A percentile compares a stretch with the other conserved stretches of the same genome.
Conservation (phyloP, 2,888 invertebrate species). For the Conus canariensis region DNA sequence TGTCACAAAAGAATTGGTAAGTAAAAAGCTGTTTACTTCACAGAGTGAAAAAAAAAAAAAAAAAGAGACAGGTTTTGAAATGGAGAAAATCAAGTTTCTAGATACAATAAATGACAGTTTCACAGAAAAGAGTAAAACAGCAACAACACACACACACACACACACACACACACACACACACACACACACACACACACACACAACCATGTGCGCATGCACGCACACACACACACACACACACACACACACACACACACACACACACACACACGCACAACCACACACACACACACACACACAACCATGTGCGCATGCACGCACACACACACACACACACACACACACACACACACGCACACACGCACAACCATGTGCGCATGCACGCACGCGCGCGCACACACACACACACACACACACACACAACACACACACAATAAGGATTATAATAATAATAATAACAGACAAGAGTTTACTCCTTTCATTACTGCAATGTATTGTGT, state of each 20-base stretch:
- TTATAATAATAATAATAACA: too few relatives aligned
- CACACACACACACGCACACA: constrained; percentile 17
- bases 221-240: not conserved
- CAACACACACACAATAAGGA: not conserved
- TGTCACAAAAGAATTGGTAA: too few relatives aligned
- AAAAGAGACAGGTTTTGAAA: not conserved
- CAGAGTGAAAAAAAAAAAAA: too few relatives aligned
- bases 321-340: constrained; percentile 12
- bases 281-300: not conserved
- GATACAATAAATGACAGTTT: not conserved
- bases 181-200: not conserved
- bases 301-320: not conserved
- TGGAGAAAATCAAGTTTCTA: not conserved
- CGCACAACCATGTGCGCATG: not conserved
- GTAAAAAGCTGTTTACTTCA: too few relatives aligned
- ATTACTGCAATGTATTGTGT: too few relatives aligned
- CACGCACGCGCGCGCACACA: not conserved
- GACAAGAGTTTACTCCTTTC: too few relatives aligned
- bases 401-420: not conserved
- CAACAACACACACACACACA: not conserved
- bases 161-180: constrained; percentile 11
- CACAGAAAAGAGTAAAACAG: not conserved
- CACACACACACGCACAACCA: not conserved
- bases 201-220: not conserved
- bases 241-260: not conserved